Evolutionary conservation across 2,113 vertebrate genomes (phyloP).

Genomic region (Casuarius casuarius): DNA sequence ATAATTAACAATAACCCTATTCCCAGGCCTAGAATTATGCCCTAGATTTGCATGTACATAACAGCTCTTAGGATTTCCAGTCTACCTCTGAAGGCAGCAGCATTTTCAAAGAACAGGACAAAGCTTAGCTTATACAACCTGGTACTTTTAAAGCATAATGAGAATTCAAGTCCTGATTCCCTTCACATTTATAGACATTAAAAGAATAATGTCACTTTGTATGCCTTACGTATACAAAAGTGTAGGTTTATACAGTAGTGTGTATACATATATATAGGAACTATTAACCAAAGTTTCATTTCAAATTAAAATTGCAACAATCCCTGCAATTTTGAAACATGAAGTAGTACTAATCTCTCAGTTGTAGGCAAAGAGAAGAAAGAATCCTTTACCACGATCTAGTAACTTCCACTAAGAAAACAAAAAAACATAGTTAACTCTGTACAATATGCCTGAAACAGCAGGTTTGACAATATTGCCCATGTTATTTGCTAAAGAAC

Average conservation of each 20-base stretch:
- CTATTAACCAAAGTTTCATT: neutral
- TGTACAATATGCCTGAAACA: neutral
- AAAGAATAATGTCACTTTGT: neutral
- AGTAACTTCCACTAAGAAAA: neutral
- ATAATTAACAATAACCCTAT: neutral
- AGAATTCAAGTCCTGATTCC: conserved; percentile 37
- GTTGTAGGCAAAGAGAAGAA: neutral
- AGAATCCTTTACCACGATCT: neutral
- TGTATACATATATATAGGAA: neutral
- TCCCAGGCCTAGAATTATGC: neutral
- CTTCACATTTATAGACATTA: conserved; percentile 31
- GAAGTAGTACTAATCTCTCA: neutral
- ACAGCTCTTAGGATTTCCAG: neutral
- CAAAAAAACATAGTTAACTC: neutral
- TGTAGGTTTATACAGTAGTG: neutral
- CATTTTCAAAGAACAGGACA: neutral
- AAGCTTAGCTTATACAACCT: neutral
- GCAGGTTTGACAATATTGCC: neutral
- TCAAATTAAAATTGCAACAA: conserved; percentile 10
- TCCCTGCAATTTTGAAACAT: neutral
- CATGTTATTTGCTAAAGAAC: neutral
- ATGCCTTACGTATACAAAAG: neutral
- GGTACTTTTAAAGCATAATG: neutral
- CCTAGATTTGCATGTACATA: neutral
- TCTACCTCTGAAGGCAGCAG: neutral